phyloP scores from a whole-genome alignment of 2,888 invertebrate genomes.

The Trissoscelio sp. region DNA sequence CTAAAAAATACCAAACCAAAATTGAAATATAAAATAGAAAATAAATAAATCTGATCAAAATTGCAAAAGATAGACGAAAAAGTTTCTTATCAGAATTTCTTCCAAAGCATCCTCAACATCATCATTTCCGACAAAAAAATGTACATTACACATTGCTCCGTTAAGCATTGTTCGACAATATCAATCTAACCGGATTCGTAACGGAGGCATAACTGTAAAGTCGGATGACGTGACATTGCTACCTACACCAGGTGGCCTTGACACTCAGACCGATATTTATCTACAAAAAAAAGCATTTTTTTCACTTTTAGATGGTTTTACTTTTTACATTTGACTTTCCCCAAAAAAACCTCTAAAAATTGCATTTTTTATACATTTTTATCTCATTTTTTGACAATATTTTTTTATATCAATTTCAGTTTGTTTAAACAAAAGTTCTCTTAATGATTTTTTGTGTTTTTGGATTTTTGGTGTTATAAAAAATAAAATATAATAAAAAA shows the following conservation, averaged over 20 bases:
- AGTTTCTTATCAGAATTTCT: no score
- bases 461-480: no score
- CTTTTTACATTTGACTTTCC: background rate
- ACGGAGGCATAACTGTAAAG: constrained; percentile 65
- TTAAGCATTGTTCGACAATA: constrained; percentile 49
- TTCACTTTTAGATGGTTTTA: constrained; percentile 4
- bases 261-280: constrained; percentile 48
- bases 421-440: no score
- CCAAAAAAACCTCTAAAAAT: no score
- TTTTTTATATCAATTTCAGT: no score
- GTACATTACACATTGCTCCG: constrained; percentile 46
- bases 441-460: background rate
- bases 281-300: constrained; percentile 21
- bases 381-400: no score
- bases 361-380: no score
- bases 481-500: constrained; percentile 5
- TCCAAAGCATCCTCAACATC: background rate
- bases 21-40: no score
- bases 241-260: constrained; percentile 60
- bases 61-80: no score
- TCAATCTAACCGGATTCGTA: constrained; percentile 53
- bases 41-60: no score
- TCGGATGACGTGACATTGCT: constrained; percentile 60
- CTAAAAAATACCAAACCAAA: no score
- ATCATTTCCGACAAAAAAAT: background rate